These are phyloP conservation scores for Antheraea assamensis DNA, from an alignment of 2,888 invertebrate genomes.

Conservation along the genomic window DNA sequence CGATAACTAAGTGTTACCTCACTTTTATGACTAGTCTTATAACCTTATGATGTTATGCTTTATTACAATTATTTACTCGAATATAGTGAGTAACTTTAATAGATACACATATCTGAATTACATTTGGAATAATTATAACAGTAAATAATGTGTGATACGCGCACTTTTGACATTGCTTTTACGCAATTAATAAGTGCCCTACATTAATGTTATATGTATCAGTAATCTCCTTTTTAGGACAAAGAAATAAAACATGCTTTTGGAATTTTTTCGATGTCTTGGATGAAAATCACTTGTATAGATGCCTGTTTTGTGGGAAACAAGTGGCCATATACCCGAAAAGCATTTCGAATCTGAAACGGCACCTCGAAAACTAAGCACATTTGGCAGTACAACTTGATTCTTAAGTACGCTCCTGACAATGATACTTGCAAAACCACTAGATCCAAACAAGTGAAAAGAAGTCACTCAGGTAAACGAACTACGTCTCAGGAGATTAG, in stretches of 20 bases:
- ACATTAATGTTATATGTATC: background rate
- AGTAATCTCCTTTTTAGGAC: conserved; percentile 3
- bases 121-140: too few relatives aligned
- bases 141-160: too few relatives aligned
- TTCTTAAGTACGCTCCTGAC: conserved; percentile 17
- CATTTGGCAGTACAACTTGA: conserved; percentile 15
- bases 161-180: too few relatives aligned
- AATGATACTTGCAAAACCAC: background rate
- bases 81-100: too few relatives aligned
- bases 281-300: conserved; percentile 1
- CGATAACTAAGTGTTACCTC: too few relatives aligned
- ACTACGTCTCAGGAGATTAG: background rate
- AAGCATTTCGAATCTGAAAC: conserved; percentile 18
- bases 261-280: conserved; percentile 20
- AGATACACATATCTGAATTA: too few relatives aligned
- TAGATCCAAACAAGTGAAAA: background rate
- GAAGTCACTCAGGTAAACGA: background rate
- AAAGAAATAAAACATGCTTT: conserved; percentile 13
- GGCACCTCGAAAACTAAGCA: conserved; percentile 19
- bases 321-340: conserved; percentile 10
- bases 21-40: too few relatives aligned
- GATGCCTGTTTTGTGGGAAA: conserved; percentile 16
- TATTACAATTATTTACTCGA: too few relatives aligned
- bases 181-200: too few relatives aligned
- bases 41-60: too few relatives aligned